Evolutionary conservation across 2,797 vertebrate species (phyloP).

Genomic region (Hephaestus fuliginosus): DNA sequence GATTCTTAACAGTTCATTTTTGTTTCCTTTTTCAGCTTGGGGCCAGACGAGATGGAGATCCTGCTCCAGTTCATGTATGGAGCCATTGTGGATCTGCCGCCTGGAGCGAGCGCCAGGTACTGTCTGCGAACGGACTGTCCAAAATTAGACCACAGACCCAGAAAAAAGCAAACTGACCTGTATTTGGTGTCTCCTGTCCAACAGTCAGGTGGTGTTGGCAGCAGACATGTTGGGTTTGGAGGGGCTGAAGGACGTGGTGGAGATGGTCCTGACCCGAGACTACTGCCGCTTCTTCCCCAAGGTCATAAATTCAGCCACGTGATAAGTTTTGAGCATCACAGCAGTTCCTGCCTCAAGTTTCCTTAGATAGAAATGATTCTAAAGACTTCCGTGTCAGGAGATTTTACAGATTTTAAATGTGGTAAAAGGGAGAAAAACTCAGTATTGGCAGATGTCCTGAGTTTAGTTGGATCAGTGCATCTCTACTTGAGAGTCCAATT

Average conservation of each 20-base stretch:
- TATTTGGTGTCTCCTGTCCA: conserved; percentile 45
- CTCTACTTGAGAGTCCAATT: background rate
- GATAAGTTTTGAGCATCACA: background rate
- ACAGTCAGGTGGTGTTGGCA: conserved; percentile 90
- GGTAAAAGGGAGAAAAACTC: background rate
- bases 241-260: conserved; percentile 92
- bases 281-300: conserved; percentile 93
- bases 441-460: background rate
- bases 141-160: background rate
- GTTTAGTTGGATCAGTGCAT: background rate
- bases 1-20: conserved; percentile 1
- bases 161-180: conserved; percentile 32
- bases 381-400: background rate
- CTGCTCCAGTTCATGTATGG: conserved; percentile 96
- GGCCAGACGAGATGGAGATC: conserved; percentile 90
- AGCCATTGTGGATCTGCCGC: conserved; percentile 91
- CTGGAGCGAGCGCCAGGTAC: conserved; percentile 91
- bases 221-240: conserved; percentile 97
- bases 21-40: conserved; percentile 84
- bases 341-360: background rate
- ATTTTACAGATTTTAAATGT: background rate
- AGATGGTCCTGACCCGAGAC: conserved; percentile 93
- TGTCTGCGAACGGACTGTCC: background rate
- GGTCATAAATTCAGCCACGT: conserved; percentile 76
- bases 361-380: background rate